Conservation (phyloP, 1,140 invertebrate species). For the Battus philenor region DNA sequence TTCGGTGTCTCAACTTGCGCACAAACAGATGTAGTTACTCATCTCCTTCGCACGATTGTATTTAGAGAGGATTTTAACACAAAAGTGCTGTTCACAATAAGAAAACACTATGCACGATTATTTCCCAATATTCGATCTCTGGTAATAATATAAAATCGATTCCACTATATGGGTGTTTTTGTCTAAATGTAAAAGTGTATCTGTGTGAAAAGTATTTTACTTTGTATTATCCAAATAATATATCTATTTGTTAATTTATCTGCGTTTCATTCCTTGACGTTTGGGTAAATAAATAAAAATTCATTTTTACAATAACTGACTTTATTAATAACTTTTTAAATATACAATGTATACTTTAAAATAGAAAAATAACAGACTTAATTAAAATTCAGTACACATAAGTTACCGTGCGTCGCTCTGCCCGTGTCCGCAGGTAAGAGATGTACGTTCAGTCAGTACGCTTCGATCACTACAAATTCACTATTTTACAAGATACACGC, state of each 20-base stretch:
- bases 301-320: conserved; percentile 31
- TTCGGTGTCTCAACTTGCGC: too few species aligned
- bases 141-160: conserved; percentile 66
- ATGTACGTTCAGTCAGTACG: conserved; percentile 13
- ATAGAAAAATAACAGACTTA: conserved; percentile 20
- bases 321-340: conserved; percentile 36
- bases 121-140: too few species aligned
- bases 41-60: too few species aligned
- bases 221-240: conserved; percentile 69
- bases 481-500: conserved; percentile 49
- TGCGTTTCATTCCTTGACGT: conserved; percentile 32
- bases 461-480: conserved; percentile 51
- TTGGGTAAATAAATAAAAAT: conserved; percentile 28
- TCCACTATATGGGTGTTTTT: conserved; percentile 68
- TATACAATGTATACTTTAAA: conserved; percentile 30
- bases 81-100: too few species aligned
- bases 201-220: conserved; percentile 56
- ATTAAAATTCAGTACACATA: conserved; percentile 21
- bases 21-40: too few species aligned
- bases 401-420: conserved; percentile 20
- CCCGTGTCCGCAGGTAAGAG: conserved; percentile 5
- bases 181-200: conserved; percentile 69
- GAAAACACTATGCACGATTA: too few species aligned
- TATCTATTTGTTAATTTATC: conserved; percentile 57
- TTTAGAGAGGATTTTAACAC: too few species aligned